Evolutionary conservation across 2,797 vertebrate genomes (phyloP).

Genomic region (Aotus griseimembra): DNA sequence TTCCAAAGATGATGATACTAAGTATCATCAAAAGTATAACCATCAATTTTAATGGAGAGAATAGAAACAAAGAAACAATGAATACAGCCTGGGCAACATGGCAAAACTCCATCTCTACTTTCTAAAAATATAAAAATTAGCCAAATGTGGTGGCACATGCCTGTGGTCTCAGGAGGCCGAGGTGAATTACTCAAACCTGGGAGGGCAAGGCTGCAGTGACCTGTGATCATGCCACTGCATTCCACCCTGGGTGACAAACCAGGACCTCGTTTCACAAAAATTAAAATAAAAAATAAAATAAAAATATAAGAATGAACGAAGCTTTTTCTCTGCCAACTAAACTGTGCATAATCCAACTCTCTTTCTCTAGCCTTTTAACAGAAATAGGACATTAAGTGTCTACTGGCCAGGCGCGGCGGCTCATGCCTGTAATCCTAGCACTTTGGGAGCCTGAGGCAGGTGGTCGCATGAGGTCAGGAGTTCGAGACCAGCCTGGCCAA

Average conservation of each 20-base stretch:
- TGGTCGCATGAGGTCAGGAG: not conserved
- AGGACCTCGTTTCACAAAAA: not conserved
- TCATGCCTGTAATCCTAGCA: not conserved
- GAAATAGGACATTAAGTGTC: conserved; percentile 29
- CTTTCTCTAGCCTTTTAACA: conserved; percentile 19
- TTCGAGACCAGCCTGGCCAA: not conserved
- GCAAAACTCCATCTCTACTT: not conserved
- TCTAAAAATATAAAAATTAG: not conserved
- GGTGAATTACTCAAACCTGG: not conserved
- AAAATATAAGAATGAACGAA: not conserved
- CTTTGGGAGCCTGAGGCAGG: not conserved
- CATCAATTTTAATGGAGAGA: conserved; percentile 29
- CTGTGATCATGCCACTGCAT: not conserved
- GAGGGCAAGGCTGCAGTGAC: not conserved
- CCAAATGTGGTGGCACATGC: not conserved
- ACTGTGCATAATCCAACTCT: not conserved
- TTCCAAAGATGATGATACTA: not conserved
- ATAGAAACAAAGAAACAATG: conserved; percentile 36
- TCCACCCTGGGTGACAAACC: not conserved
- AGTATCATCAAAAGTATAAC: conserved; percentile 6
- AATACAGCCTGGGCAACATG: not conserved
- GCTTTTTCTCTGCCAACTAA: not conserved
- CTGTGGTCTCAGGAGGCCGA: not conserved
- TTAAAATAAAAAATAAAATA: no score
- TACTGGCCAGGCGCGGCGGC: not conserved